Evolutionary conservation across 2,797 vertebrate genomes (phyloP).

Genomic region (Gymnoscopelus braueri): DNA sequence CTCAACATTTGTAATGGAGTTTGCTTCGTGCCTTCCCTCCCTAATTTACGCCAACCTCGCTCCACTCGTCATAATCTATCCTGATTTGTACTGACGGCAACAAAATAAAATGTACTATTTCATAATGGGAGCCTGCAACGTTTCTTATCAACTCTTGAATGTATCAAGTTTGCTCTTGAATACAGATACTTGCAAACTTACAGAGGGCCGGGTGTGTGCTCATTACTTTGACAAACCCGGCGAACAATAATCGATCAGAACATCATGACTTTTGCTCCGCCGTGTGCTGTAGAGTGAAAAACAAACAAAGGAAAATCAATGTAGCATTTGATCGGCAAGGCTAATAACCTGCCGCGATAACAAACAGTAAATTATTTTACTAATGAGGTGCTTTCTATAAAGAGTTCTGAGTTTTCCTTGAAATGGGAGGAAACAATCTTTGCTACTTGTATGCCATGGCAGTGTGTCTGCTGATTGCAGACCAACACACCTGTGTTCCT

Average conservation of each 20-base stretch:
- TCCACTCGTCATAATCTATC: too few species aligned
- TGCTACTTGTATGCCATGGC: too few species aligned
- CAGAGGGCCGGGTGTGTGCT: constrained; percentile 21
- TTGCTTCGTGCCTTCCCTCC: too few species aligned
- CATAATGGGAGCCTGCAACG: constrained; percentile 7
- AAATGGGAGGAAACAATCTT: too few species aligned
- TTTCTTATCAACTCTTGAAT: constrained; percentile 1
- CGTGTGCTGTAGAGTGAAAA: constrained; percentile 4
- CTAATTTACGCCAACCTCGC: too few species aligned
- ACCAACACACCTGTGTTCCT: too few species aligned
- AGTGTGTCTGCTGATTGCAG: too few species aligned
- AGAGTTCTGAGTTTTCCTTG: not conserved
- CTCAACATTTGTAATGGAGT: too few species aligned
- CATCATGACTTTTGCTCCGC: constrained; percentile 27
- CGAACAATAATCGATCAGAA: constrained; percentile 22
- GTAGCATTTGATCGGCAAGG: constrained; percentile 26
- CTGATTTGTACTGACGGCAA: constrained; percentile 12
- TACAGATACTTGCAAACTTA: constrained; percentile 30
- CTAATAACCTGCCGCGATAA: constrained; percentile 43
- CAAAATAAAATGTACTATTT: not conserved
- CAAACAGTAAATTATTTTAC: constrained; percentile 16
- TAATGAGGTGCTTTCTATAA: not conserved
- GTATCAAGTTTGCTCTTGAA: constrained; percentile 20
- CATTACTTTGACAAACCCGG: constrained; percentile 24
- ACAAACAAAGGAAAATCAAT: constrained; percentile 33